Base-by-base conservation (phyloP, 2,888 invertebrate species). In the Dynastes hyllus region DNA sequence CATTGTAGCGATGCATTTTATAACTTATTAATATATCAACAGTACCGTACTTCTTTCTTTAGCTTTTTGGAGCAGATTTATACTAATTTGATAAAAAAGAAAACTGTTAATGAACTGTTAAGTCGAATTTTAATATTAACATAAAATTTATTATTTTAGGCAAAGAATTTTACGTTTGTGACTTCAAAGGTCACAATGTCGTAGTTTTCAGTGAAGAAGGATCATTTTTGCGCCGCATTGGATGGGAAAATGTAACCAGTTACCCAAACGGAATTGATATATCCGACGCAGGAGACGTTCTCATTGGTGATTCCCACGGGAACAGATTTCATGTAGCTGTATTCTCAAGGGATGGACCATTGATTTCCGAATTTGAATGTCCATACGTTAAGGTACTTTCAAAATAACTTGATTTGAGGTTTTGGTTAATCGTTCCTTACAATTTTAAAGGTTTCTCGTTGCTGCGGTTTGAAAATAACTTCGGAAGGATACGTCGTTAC, bases 191-290 rank as follows among this genome's bases (percentile, higher is more conserved):
- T 76, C 98, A 98, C 90, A 98, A 98, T 89, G 98, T 98, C 76
- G 98, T 98, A 37, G 98, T 98, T 69, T 98, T 98, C 89, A 96
- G 95, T 88, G 97, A 97, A 88, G 95, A 96, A 82, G 98, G 98
- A 78, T 93, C 93, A 81, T 98, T 97, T 90, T 90, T 97, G 86
- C 95, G 98, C 84, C 95, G 97, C 84, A 98, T 98, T 89, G 98
- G 98, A 83, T 96, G 95, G 90, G 97, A 98, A 90, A 97, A 95
- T 88, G 94, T 98, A 85, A 98, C 98, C 85, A 97, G 97, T 90
- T 98, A 97, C 90, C 98, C 98, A 5, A 98, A 98, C 89, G 98
- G 98, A 83, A 98, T 98, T 87, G 98, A 98, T 90, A 97, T 98
- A 88, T 97, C 97, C 76, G 98, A 98, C 89, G 97, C 97, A 73